Base-by-base conservation (phyloP, 2,888 invertebrate genomes). In the Campoplex nolae region DNA sequence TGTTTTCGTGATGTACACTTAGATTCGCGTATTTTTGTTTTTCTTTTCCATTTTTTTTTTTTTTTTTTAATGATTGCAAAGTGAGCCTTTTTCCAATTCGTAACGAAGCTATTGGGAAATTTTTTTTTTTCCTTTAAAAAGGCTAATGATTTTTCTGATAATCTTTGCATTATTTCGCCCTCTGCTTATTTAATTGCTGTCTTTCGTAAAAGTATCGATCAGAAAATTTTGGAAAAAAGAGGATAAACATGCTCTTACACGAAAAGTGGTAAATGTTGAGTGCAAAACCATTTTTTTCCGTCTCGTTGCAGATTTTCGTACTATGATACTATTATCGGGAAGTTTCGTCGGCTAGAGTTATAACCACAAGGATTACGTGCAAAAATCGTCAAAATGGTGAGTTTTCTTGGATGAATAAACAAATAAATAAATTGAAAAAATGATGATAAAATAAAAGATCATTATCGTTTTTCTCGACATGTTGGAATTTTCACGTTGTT, bases 291-390 rank as follows among this genome's bases (percentile, higher is more conserved):
- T 79, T 79, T 88, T 88, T 91, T 89, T 88, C 90, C 80, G 86
- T 88, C 45, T 91, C 85, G 86, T 93, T 93, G 70, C 92, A 93
- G 92, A 91, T 90, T 79, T 82, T 84, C 78, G 73, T 88, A 86
- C 81, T 89, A 91, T 89, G 91, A 89, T 88, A 81, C 71, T 83
- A 76, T 70, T 78, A 79, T 87, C 82, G 88, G 77, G 81, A 78
- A 74, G 42, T 45, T 70, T 70, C 56, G 76, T 77, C 86, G 84
- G 85, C 87, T 90, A 90, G 87, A 88, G 88, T 70, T 89, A 85
- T 86, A 84, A 67, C 88, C 8, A 84, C 88, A 58, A 86, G 88
- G 88, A 88, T 88, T 67, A 45, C 45, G 74, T 80, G 85, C 65
- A 54, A 56, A 48, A 67, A 77, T 83, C 81, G 76, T 62, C 88